phyloP scores from a whole-genome alignment of 2,888 invertebrate species.

The Pomacea canaliculata region DNA sequence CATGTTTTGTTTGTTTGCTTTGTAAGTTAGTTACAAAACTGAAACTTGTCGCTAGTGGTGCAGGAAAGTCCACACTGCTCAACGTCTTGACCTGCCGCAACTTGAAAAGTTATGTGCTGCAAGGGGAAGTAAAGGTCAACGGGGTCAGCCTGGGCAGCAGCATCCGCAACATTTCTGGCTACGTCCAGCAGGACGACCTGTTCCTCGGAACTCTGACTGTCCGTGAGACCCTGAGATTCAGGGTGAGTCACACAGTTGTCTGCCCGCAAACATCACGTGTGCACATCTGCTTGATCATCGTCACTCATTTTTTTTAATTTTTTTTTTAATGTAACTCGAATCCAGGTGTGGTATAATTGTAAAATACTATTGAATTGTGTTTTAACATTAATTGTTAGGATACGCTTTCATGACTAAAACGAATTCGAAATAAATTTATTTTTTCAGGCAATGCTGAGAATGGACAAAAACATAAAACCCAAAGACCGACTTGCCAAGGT shows the following conservation, averaged over 20 bases:
- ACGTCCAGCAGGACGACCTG: conserved; percentile 93
- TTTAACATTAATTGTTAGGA: too few species aligned
- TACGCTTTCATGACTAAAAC: not conserved
- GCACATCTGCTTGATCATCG: too few species aligned
- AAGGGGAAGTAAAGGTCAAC: conserved; percentile 73
- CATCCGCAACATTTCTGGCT: conserved; percentile 77
- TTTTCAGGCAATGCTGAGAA: conserved; percentile 72
- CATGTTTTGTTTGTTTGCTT: too few species aligned
- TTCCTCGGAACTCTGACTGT: conserved; percentile 93
- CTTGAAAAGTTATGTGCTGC: conserved; percentile 69
- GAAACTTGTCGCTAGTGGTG: conserved; percentile 74
- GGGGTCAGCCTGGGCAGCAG: conserved; percentile 71
- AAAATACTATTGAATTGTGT: too few species aligned
- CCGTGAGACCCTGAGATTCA: conserved; percentile 88
- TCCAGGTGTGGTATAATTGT: too few species aligned
- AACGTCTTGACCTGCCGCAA: conserved; percentile 89
- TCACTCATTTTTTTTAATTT: too few species aligned
- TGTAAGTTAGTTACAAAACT: too few species aligned
- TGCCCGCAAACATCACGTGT: too few species aligned
- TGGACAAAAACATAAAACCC: conserved; percentile 51
- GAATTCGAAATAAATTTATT: not conserved
- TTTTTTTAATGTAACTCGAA: too few species aligned
- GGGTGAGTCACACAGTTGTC: conserved; percentile 74
- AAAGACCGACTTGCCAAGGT: conserved; percentile 54
- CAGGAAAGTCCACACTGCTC: conserved; percentile 93